Evolutionary conservation across 2,888 invertebrate genomes (phyloP).

Genomic region (Luperina testacea): DNA sequence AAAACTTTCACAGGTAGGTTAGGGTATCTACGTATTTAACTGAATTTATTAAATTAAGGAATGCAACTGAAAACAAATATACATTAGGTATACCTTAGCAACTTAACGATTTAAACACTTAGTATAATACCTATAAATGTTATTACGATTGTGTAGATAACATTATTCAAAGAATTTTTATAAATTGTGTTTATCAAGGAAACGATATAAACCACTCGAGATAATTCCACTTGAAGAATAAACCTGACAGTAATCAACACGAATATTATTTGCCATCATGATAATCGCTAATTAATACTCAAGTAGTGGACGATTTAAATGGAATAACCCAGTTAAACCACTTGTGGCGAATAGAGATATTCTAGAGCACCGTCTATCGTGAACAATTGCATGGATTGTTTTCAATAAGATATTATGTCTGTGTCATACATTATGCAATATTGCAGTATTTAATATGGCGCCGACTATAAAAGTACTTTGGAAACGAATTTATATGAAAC

Average conservation of each 20-base stretch:
- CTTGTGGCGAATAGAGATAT: slow-evolving; percentile 78
- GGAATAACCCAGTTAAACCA: slow-evolving; percentile 88
- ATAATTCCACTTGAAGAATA: slow-evolving; percentile 79
- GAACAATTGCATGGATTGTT: slow-evolving; percentile 80
- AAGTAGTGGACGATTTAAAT: slow-evolving; percentile 83
- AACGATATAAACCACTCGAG: slow-evolving; percentile 77
- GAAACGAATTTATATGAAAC: slow-evolving; percentile 71
- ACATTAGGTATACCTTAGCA: not conserved
- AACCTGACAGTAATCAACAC: slow-evolving; percentile 81
- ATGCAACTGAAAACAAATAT: not conserved
- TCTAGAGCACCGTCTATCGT: slow-evolving; percentile 70
- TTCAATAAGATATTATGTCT: slow-evolving; percentile 70
- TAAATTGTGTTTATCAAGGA: slow-evolving; percentile 71
- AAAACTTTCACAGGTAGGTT: not conserved
- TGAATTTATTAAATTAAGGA: not conserved
- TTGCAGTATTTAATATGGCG: slow-evolving; percentile 83
- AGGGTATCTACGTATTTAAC: too few species aligned
- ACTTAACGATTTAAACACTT: slow-evolving; percentile 32
- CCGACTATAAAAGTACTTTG: slow-evolving; percentile 82
- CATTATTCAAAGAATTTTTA: slow-evolving; percentile 68
- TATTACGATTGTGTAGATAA: slow-evolving; percentile 57
- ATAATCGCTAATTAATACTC: slow-evolving; percentile 87
- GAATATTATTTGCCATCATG: slow-evolving; percentile 82
- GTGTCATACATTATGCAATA: slow-evolving; percentile 85
- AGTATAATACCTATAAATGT: slow-evolving; percentile 29